phyloP scores from a whole-genome alignment of 2,113 vertebrate species.

The Silurus glanis region DNA sequence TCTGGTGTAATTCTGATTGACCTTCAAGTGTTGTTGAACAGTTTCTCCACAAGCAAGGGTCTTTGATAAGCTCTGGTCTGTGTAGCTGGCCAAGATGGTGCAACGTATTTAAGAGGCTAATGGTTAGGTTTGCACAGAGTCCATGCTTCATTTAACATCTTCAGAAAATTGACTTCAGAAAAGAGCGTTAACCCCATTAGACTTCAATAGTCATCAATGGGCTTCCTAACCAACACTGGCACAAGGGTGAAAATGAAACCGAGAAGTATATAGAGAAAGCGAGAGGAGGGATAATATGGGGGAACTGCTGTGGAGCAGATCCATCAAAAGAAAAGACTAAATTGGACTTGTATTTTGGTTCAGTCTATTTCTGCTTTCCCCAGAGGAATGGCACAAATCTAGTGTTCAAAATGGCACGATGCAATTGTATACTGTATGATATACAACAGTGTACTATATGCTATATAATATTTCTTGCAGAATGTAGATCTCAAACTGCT shows the following conservation, averaged over 20 bases:
- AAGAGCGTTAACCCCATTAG: slow-evolving; percentile 49
- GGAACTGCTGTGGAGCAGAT: background rate
- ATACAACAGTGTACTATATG: background rate
- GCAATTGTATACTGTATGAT: background rate
- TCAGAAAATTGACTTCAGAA: slow-evolving; percentile 45
- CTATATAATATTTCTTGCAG: background rate
- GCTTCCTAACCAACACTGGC: slow-evolving; percentile 44
- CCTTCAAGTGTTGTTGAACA: slow-evolving; percentile 31
- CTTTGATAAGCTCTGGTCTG: slow-evolving; percentile 40
- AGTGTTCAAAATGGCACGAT: too few relatives aligned
- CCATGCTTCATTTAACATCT: slow-evolving; percentile 51
- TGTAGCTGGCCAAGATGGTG: slow-evolving; percentile 30
- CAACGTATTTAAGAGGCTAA: slow-evolving; percentile 49
- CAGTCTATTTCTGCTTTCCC: background rate
- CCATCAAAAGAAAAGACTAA: background rate
- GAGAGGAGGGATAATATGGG: background rate
- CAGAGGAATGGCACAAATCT: background rate
- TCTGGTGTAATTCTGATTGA: slow-evolving; percentile 30
- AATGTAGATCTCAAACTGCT: background rate
- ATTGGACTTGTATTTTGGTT: background rate
- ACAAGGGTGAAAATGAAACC: slow-evolving; percentile 38
- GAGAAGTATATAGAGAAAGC: slow-evolving; percentile 12
- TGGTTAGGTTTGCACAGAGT: slow-evolving; percentile 34
- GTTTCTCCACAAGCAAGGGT: slow-evolving; percentile 18
- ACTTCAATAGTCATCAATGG: slow-evolving; percentile 25